phyloP scores from a whole-genome alignment of 2,888 invertebrate species.

The Linyphia triangularis region DNA sequence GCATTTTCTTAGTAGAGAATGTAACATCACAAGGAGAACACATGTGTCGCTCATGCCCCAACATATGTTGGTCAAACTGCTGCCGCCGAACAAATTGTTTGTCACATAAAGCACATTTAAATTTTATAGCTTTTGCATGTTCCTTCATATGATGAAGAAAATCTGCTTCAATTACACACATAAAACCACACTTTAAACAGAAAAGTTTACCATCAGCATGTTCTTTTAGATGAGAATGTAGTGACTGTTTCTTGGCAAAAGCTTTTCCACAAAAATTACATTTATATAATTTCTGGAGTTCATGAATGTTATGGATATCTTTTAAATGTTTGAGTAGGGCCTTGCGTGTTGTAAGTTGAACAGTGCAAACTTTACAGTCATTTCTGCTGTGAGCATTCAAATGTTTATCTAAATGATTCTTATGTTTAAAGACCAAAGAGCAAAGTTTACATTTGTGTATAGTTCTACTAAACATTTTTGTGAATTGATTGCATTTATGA shows the following conservation, averaged over 20 bases:
- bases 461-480: neutral
- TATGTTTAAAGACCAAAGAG: constrained; percentile 59
- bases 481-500: constrained; percentile 41
- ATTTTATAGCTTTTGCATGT: constrained; percentile 77
- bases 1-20: constrained; percentile 78
- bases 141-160: constrained; percentile 77
- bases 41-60: constrained; percentile 77
- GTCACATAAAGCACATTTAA: constrained; percentile 78
- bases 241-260: constrained; percentile 77
- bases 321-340: constrained; percentile 77
- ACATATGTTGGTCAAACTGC: constrained; percentile 78
- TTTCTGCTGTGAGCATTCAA: constrained; percentile 77
- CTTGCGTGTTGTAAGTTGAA: constrained; percentile 77
- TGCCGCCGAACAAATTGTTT: constrained; percentile 78
- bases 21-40: constrained; percentile 77
- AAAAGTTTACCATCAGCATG: constrained; percentile 78
- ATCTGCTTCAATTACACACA: constrained; percentile 77
- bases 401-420: constrained; percentile 76
- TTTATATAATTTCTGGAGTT: constrained; percentile 76
- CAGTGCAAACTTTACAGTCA: constrained; percentile 77
- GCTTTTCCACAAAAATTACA: constrained; percentile 78
- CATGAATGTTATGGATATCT: constrained; percentile 76
- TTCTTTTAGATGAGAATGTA: constrained; percentile 77
- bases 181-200: constrained; percentile 78
- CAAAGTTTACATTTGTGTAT: constrained; percentile 68